A percentile compares a stretch with the other conserved stretches of the same genome.
phyloP scores from a whole-genome alignment of 2,797 vertebrate species.

The Hyperoplus lanceolatus region DNA sequence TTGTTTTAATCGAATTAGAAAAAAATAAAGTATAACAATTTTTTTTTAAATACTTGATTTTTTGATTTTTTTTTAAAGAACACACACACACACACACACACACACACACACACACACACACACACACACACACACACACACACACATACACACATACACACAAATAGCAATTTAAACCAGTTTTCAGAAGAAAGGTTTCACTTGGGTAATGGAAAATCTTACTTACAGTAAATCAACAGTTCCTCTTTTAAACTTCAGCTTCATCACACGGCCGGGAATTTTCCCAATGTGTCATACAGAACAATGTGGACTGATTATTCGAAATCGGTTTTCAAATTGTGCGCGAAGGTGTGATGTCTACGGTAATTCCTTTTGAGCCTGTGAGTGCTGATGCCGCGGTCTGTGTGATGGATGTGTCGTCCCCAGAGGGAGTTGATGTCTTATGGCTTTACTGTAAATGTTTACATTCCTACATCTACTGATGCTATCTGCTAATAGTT shows the following conservation, averaged over 20 bases:
- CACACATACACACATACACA: no score
- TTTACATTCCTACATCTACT: constrained; percentile 86
- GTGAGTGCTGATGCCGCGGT: constrained; percentile 50
- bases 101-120: no score
- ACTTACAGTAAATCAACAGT: neutral
- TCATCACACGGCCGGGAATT: neutral
- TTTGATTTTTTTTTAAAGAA: no score
- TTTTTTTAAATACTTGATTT: neutral
- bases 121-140: no score
- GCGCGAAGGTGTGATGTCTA: constrained; percentile 46
- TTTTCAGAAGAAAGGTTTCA: neutral
- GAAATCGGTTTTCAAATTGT: constrained; percentile 39
- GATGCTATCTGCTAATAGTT: constrained; percentile 89
- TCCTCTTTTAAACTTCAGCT: neutral
- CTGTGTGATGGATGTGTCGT: constrained; percentile 79
- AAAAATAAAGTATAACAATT: neutral
- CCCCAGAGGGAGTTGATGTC: constrained; percentile 75
- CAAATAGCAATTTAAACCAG: no score
- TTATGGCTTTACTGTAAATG: constrained; percentile 87
- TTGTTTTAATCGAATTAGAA: no score
- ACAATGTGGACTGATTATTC: constrained; percentile 40
- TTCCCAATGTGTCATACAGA: neutral
- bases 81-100: no score
- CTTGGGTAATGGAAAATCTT: neutral
- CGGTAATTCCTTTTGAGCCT: constrained; percentile 25